Evolutionary conservation across 2,888 invertebrate species (phyloP), one percentile per base, ranked within the genome.

Genomic region (Callosobruchus maculatus): DNA sequence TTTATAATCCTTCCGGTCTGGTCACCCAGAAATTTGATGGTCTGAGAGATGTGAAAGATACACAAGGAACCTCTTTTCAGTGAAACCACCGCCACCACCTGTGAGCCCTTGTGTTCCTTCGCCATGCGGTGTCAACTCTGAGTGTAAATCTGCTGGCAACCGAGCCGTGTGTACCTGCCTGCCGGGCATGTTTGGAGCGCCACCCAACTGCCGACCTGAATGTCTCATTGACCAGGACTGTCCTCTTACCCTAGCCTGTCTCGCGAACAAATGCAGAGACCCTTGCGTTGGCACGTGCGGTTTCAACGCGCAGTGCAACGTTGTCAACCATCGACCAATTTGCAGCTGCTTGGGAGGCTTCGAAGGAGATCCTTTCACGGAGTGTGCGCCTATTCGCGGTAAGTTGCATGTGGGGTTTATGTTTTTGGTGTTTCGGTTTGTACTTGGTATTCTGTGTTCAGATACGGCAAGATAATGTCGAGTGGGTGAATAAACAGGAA

Each of bases 181-280:
- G 75, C 88, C 90, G 5, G 93, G 92, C 49, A 93, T 93, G 88
- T 88, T 93, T n/a, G 94, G 94, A 2, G 92, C 93, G 0, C 93
- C 94, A n/a, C 94, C 94, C 0, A 89, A 92, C 76, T 94, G 94
- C 81, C 90, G 94, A 72, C 94, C 94, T 0, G 93, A 94, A 84
- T 95, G 95, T 84, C 88, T 92, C 70, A 93, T 94, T 81, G 92
- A 94, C 83, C 92, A 93, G 84, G 94, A 95, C 81, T 95, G 95
- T 82, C 93, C 94, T 0, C 90, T 91, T 21, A 90, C 92, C 76
- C 89, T 93, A 22, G 92, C 94, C 21, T 95, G 95, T 83, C 88
- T 93, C 20, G 90, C 91, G 78, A 90, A 92, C 80, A 92, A 91
- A 79, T 95, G 95, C 83, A 88, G 91, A 76, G 93, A 95, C 85